Evolutionary conservation across 2,888 invertebrate species (phyloP), one percentile per base, ranked within the genome.

Genomic region (Cistogaster globosa): DNA sequence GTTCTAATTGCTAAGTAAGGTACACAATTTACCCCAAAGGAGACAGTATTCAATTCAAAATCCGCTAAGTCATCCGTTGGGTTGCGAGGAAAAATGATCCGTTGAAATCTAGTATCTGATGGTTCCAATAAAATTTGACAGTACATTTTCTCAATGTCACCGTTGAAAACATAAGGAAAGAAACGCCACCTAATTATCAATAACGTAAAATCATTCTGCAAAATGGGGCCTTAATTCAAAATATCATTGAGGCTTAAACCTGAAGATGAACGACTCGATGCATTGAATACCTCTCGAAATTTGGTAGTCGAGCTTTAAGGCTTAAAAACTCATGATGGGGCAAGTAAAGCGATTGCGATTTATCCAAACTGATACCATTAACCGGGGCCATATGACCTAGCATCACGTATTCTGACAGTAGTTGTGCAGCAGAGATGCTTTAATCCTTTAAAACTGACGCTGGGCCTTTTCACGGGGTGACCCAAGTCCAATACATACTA

Each of bases 81-180:
- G 11, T 53, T 20, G 11, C 20, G 11, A 11, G 20, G 8, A 20
- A 20, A 20, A 20, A 53, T 0, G 11, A 53, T 20, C 1, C 20
- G 20, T 5, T 53, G 53, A 53, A 9, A 20, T 20, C 7, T 7
- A 0, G 53, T 53, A 3, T 18, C 3, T 1, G 26, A 4, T 0
- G 20, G 12, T 11, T 20, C 20, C 6, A 20, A 20, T 8, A n/a
- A 20, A 53, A 53, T 20, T 20, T 53, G 53, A 4, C 38, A 42
- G 16, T 45, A 77, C 68, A 67, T 77, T 48, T 77, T 67, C 8
- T 68, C 22, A 20, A 77, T 68, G 9, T 68, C 77, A 9, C 60
- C 77, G 57, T 68, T 77, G 38, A 77, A 68, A 22, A 77, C 68
- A 51, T 68, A 77, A 16, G 14, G 58, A 18, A 18, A 77, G 7